phyloP scores from a whole-genome alignment of 2,113 vertebrate species.

The Hymenochirus boettgeri region DNA sequence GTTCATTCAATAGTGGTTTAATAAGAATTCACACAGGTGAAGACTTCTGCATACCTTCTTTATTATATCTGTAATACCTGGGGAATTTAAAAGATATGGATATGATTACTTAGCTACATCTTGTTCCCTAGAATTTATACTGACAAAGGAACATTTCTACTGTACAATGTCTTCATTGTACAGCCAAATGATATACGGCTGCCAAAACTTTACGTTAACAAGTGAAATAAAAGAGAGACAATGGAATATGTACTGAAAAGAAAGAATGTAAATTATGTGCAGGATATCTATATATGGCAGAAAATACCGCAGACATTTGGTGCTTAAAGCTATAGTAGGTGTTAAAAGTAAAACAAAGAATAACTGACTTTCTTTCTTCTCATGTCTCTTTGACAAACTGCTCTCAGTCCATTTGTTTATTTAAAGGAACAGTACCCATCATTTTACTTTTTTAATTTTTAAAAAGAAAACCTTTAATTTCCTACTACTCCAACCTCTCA shows the following conservation, averaged over 20 bases:
- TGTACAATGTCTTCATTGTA: conserved; percentile 62
- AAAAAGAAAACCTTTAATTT: no score
- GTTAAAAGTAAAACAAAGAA: not conserved
- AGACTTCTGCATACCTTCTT: conserved; percentile 66
- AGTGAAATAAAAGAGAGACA: conserved; percentile 45
- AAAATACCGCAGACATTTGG: not conserved
- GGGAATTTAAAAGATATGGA: conserved; percentile 56
- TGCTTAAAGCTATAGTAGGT: not conserved
- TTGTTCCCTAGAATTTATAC: conserved; percentile 47
- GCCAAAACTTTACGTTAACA: conserved; percentile 54
- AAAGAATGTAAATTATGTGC: not conserved
- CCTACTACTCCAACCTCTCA: no score
- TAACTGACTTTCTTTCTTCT: not conserved
- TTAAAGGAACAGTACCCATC: no score
- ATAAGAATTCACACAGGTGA: conserved; percentile 65
- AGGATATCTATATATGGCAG: not conserved
- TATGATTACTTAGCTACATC: conserved; percentile 52
- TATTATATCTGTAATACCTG: conserved; percentile 58
- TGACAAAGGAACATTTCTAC: conserved; percentile 38
- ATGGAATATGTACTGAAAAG: not conserved
- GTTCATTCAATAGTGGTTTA: conserved; percentile 50
- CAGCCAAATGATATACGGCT: conserved; percentile 55
- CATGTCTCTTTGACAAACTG: no score
- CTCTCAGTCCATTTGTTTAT: no score
- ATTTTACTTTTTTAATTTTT: no score